Evolutionary conservation across 2,888 invertebrate genomes (phyloP).

Genomic region (Entomobrya proxima): DNA sequence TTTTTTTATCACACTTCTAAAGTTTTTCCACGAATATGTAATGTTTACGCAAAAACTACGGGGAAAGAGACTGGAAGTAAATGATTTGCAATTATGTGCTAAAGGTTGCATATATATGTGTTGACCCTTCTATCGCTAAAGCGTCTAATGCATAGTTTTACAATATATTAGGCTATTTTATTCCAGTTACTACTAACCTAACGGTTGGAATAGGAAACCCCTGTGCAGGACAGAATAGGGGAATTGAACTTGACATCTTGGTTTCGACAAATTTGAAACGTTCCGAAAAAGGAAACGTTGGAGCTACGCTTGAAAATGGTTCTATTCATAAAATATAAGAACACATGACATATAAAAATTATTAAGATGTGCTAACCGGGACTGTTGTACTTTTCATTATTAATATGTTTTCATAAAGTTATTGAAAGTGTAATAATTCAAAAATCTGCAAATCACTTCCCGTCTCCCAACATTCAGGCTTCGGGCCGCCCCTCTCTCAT

Average conservation of each 20-base stretch:
- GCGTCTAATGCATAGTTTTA: background rate
- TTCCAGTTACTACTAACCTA: slow-evolving; percentile 59
- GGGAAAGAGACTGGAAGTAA: slow-evolving; percentile 61
- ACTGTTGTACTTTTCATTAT: slow-evolving; percentile 2
- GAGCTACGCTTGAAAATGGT: slow-evolving; percentile 74
- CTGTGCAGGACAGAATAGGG: slow-evolving; percentile 67
- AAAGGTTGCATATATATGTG: background rate
- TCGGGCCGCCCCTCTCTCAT: slow-evolving; percentile 75
- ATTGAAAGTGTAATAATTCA: background rate
- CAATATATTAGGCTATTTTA: background rate
- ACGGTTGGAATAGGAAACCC: slow-evolving; percentile 63
- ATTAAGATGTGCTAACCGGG: background rate
- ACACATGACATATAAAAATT: no score
- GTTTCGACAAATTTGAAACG: slow-evolving; percentile 73
- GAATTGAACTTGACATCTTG: slow-evolving; percentile 74
- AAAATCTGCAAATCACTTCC: slow-evolving; percentile 75
- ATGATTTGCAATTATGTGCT: slow-evolving; percentile 61
- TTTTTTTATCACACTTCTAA: background rate
- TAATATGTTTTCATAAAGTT: background rate
- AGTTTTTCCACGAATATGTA: background rate
- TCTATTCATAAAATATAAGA: slow-evolving; percentile 61
- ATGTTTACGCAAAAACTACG: background rate
- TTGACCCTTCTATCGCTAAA: background rate
- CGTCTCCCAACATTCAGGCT: slow-evolving; percentile 76
- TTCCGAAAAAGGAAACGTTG: slow-evolving; percentile 75